These are phyloP conservation scores for Calosoma granatense DNA, from an alignment of 1,140 invertebrate genomes.

Conservation along the genomic window DNA sequence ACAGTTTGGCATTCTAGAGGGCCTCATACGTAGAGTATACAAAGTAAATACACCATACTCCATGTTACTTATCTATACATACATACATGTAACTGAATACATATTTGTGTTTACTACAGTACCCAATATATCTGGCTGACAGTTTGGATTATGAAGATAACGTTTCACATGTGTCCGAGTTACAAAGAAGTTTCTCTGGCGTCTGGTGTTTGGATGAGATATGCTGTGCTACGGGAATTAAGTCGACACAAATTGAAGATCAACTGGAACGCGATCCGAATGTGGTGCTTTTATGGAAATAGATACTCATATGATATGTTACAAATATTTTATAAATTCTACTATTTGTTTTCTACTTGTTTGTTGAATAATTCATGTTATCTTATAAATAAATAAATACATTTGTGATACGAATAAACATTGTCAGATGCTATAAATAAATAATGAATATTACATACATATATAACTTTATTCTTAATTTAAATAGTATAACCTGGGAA, in stretches of 20 bases:
- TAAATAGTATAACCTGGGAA: too few relatives aligned
- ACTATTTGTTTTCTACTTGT: too few relatives aligned
- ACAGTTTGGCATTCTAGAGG: constrained; percentile 81
- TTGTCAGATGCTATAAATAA: too few relatives aligned
- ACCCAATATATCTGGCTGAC: not conserved
- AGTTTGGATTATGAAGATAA: not conserved
- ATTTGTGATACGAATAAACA: too few relatives aligned
- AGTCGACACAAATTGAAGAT: constrained; percentile 70
- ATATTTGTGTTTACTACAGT: not conserved
- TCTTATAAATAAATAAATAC: too few relatives aligned
- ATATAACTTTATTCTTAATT: too few relatives aligned
- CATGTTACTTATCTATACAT: constrained; percentile 6
- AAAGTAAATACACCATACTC: constrained; percentile 35
- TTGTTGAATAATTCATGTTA: too few relatives aligned
- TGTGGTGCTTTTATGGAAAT: constrained; percentile 78
- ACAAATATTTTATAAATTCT: too few relatives aligned
- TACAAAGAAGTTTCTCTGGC: constrained; percentile 66
- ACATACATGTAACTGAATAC: not conserved
- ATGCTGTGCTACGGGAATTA: constrained; percentile 75
- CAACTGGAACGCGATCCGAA: constrained; percentile 78
- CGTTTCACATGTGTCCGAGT: constrained; percentile 25
- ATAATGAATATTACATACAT: too few relatives aligned
- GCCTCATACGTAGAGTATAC: constrained; percentile 72
- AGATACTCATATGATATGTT: too few relatives aligned
- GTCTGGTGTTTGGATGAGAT: constrained; percentile 77